Evolutionary conservation across 2,113 vertebrate species (phyloP).

Genomic region (Ceyx melanurus): DNA sequence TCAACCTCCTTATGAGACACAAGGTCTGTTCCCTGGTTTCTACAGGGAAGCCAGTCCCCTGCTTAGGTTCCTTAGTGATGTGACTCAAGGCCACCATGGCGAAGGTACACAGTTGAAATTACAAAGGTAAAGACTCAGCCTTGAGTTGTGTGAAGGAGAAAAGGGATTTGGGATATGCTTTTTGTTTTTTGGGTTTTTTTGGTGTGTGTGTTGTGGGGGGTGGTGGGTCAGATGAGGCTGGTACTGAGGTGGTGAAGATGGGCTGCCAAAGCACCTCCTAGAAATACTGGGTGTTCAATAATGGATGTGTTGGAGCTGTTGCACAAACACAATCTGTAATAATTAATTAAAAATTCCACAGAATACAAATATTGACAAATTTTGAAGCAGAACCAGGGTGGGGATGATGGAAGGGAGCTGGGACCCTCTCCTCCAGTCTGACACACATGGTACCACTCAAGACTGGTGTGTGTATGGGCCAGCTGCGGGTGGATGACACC

Average conservation of each 20-base stretch:
- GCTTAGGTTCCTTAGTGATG: accelerated
- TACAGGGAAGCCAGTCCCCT: neutral
- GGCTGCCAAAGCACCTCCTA: neutral
- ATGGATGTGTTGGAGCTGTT: neutral
- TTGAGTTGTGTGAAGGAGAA: neutral
- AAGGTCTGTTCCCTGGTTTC: neutral
- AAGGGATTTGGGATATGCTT: no score
- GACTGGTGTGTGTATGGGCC: no score
- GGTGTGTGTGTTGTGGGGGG: no score
- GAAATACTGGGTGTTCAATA: neutral
- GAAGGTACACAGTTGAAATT: accelerated
- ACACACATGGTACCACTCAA: neutral
- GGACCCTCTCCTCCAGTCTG: no score
- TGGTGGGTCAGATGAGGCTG: no score
- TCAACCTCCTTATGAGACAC: neutral
- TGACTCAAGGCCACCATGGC: accelerated
- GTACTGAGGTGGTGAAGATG: accelerated
- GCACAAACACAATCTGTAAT: neutral
- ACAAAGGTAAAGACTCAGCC: accelerated
- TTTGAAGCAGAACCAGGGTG: accelerated
- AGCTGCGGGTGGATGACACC: no score
- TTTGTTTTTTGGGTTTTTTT: no score
- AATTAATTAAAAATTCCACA: neutral
- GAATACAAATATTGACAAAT: neutral
- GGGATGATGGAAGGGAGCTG: no score